Evolutionary conservation across 2,888 invertebrate genomes (phyloP), one percentile per base, ranked within the genome.

Genomic region (Seladonia tumulorum): DNA sequence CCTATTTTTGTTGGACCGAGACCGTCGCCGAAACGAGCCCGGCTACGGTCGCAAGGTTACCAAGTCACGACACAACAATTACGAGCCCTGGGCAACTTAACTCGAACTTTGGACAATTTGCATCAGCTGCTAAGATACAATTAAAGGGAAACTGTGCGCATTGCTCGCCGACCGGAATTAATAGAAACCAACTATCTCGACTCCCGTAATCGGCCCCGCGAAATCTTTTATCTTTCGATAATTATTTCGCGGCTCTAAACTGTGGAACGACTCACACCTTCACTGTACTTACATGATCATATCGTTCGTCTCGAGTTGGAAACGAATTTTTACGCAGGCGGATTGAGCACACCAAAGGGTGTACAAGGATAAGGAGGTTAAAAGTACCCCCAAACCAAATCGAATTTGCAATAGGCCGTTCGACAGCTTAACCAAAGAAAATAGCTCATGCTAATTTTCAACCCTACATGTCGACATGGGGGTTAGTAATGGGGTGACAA

Each of bases 21-120:
- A 42, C n/a, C 57, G 25, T n/a, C 29, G 47, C 22, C 8, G 25
- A 25, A 22, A 39, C 10, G 49, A 18, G 8, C 25, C 47, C 39
- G 77, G n/a, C 12, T 22, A n/a, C 29, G 39, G 47, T 53, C 25
- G 79, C 71, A 66, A 79, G 85, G 79, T 85, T 79, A 79, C 84
- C 79, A 42, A 79, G 79, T 85, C 79, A 79, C 79, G 74, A 35
- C 79, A 75, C 79, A 79, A 83, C 79, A 76, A 79, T 83, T 79
- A 68, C 75, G n/a, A 18, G 29, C 35, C 25, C 29, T 14, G 35
- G 75, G 42, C 45, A 85, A 83, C 75, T 85, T 84, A 75, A 83
- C 71, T 47, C 39, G 47, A 85, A 85, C 79, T 79, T 83, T 75
- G 84, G 75, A 74, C 79, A 76, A 83, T 85, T 85, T 85, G 75